Evolutionary conservation across 1,140 invertebrate genomes (phyloP).

Genomic region (Nilaparvata lugens): DNA sequence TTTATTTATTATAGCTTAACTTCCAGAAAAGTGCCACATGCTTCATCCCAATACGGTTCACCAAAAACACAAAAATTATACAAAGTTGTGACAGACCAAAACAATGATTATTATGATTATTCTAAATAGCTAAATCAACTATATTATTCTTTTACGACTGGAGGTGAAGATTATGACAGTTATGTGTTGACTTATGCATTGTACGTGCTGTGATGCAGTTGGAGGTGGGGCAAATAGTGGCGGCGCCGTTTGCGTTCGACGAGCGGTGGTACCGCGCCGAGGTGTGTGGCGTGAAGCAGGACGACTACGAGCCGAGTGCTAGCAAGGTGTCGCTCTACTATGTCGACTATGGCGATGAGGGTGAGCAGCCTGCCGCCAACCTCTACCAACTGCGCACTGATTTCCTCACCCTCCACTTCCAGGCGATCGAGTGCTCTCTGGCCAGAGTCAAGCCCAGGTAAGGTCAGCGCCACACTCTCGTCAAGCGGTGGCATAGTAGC

Average conservation of each 20-base stretch:
- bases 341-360: constrained; percentile 72
- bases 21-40: too few species aligned
- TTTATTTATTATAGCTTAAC: too few species aligned
- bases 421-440: constrained; percentile 73
- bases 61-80: too few species aligned
- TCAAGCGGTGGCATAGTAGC: too few species aligned
- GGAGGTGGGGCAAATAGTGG: constrained; percentile 62
- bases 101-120: too few species aligned
- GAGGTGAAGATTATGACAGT: too few species aligned
- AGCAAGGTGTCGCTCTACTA: constrained; percentile 54
- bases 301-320: constrained; percentile 40
- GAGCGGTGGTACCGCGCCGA: constrained; percentile 61
- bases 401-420: constrained; percentile 57
- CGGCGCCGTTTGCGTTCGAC: constrained; percentile 63
- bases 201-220: too few species aligned
- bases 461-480: constrained; percentile 22
- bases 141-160: too few species aligned
- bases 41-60: too few species aligned
- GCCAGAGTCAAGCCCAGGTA: constrained; percentile 53
- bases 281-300: constrained; percentile 33
- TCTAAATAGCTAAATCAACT: too few species aligned
- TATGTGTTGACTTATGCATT: too few species aligned
- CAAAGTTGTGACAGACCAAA: too few species aligned
- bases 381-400: constrained; percentile 61
- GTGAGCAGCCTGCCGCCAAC: constrained; percentile 46